These are phyloP conservation scores for Coregonus sp. DNA, from an alignment of 2,797 vertebrate genomes.

Conservation along the genomic window DNA sequence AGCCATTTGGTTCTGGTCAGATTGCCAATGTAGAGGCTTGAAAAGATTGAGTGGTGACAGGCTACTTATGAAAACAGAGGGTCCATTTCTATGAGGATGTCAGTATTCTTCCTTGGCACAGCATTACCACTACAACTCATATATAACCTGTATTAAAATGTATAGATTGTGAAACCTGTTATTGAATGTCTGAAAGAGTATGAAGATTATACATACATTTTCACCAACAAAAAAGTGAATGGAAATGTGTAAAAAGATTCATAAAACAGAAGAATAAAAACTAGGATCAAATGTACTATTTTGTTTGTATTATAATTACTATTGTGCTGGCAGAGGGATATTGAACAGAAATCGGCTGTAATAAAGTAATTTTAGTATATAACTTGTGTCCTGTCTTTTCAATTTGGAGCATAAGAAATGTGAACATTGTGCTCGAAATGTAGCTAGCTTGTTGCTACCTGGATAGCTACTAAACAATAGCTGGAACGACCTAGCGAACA, in stretches of 20 bases:
- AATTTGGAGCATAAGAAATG: not conserved
- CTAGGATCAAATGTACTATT: conserved; percentile 96
- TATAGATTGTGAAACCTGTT: conserved; percentile 98
- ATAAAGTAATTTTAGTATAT: conserved; percentile 99
- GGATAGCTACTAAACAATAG: no score
- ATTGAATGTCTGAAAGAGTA: conserved; percentile 91
- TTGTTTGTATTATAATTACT: conserved; percentile 99
- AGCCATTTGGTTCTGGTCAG: conserved; percentile 53
- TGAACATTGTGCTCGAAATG: no score
- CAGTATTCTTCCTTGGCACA: conserved; percentile 93
- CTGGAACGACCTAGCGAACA: no score
- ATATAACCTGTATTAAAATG: conserved; percentile 99
- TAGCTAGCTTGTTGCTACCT: no score
- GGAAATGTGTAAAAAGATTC: conserved; percentile 79
- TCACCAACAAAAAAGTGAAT: conserved; percentile 74
- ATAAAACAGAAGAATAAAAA: conserved; percentile 69
- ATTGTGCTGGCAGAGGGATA: conserved; percentile 97
- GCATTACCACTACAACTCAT: conserved; percentile 93
- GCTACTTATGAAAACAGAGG: conserved; percentile 66
- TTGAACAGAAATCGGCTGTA: conserved; percentile 97
- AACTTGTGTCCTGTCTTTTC: conserved; percentile 40
- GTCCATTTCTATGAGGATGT: conserved; percentile 87
- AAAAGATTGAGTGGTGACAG: conserved; percentile 57
- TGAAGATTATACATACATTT: conserved; percentile 74
- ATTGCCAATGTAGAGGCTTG: conserved; percentile 50